Base-by-base conservation (phyloP, 2,113 vertebrate species). In the Acanthisitta chloris region DNA sequence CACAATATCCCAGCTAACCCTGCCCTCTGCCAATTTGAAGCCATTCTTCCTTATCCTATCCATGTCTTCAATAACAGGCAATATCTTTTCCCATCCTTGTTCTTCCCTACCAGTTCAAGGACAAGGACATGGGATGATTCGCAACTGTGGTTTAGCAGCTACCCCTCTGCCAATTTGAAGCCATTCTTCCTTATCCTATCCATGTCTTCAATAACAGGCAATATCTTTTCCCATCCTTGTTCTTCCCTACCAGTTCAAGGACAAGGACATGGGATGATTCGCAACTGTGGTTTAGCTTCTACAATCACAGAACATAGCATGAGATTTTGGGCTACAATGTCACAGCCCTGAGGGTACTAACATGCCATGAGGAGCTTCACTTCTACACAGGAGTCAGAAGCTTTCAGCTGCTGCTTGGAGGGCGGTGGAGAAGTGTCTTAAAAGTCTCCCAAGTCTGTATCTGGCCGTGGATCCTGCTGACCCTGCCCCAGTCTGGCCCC, bases 381-480 rank as follows among this genome's bases (percentile, higher is more conserved):
- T 40, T n/a, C 45, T 46, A 9, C 15, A 8, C 0, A 2, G 48
- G 18, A 82, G 29, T 20, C 1, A 2, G 31, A 21, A 71, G 25
- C 18, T 16, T 34, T 14, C 40, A 48, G 45, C 14, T 36, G 20
- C 6, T 17, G 7, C 19, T 43, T n/a, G 40, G 25, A 8, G 24
- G 34, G 25, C 9, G 57, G 7, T n/a, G n/a, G n/a, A n/a, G n/a
- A n/a, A n/a, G n/a, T n/a, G n/a, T n/a, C n/a, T n/a, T n/a, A n/a
- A n/a, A n/a, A n/a, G n/a, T n/a, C n/a, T n/a, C n/a, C n/a, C n/a
- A 7, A 7, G 8, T 26, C 49, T 33, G 28, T 24, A 42, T 45
- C 36, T n/a, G 34, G 1, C 62, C 38, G 9, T 0, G 6, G 59
- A 29, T 24, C 14, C 49, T 65, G 21, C 61, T 46, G 34, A 12